Evolutionary conservation across 1,140 invertebrate genomes (phyloP).

Genomic region (Matsumurasca onukii): DNA sequence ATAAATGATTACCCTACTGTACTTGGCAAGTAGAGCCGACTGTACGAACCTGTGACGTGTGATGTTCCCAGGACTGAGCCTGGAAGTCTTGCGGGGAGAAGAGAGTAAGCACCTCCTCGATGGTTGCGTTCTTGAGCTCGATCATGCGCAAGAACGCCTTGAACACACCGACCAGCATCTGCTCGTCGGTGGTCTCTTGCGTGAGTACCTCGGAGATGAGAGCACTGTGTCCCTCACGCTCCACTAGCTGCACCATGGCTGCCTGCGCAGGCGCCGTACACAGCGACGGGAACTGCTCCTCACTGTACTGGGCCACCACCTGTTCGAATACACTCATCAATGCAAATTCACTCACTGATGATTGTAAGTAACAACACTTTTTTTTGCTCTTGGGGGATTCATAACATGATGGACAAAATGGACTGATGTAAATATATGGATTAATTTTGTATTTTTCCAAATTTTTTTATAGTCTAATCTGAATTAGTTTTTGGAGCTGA

Average conservation of each 20-base stretch:
- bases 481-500: too few species aligned
- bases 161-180: constrained; percentile 75
- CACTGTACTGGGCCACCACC: constrained; percentile 56
- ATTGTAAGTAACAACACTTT: too few species aligned
- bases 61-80: constrained; percentile 69
- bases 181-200: constrained; percentile 70
- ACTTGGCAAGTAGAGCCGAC: too few species aligned
- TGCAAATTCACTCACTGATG: too few species aligned
- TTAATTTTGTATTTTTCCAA: too few species aligned
- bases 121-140: constrained; percentile 71
- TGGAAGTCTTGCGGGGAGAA: constrained; percentile 80
- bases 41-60: constrained; percentile 63
- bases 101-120: constrained; percentile 79
- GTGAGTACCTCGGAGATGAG: constrained; percentile 77
- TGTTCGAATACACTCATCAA: constrained; percentile 28
- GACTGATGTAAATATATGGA: too few species aligned
- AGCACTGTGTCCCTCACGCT: constrained; percentile 74
- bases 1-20: too few species aligned
- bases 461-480: too few species aligned
- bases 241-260: constrained; percentile 77
- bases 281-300: constrained; percentile 74
- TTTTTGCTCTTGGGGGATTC: too few species aligned
- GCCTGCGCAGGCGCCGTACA: constrained; percentile 75
- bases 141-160: constrained; percentile 83
- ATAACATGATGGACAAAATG: too few species aligned